phyloP scores from a whole-genome alignment of 1,140 invertebrate species.

The Drosophila hydei region DNA sequence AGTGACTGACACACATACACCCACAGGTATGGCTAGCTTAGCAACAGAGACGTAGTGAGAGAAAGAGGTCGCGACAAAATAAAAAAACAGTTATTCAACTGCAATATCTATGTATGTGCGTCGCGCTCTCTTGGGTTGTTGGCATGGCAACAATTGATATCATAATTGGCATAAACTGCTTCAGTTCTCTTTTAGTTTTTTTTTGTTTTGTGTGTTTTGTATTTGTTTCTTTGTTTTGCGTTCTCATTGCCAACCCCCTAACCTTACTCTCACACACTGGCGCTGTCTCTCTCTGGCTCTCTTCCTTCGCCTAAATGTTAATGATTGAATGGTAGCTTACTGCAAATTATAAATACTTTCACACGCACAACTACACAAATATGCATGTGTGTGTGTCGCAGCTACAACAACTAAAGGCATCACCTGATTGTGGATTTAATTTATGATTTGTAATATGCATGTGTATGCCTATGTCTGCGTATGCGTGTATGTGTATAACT shows the following conservation, averaged over 20 bases:
- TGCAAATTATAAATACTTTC: constrained; percentile 14
- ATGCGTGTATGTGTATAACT: background rate
- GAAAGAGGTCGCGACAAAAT: constrained; percentile 14
- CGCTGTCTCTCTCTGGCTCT: too few species aligned
- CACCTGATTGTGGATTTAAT: constrained; percentile 12
- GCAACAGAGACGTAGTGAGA: constrained; percentile 44
- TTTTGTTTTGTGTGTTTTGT: constrained; percentile 3
- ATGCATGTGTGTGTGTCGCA: background rate
- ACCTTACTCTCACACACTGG: background rate
- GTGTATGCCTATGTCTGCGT: background rate
- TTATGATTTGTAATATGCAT: constrained; percentile 8
- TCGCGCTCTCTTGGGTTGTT: constrained; percentile 21
- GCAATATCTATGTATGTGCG: constrained; percentile 40
- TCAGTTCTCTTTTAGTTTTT: constrained; percentile 30
- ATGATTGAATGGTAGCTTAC: constrained; percentile 2
- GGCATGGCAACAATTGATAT: constrained; percentile 69
- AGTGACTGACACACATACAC: constrained; percentile 44
- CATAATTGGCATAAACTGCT: constrained; percentile 73
- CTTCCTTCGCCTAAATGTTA: constrained; percentile 6
- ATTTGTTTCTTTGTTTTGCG: background rate
- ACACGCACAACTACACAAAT: background rate
- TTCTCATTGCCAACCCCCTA: constrained; percentile 12
- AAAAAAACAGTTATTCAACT: constrained; percentile 56
- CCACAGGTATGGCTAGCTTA: constrained; percentile 33
- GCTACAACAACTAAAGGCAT: constrained; percentile 1